A percentile compares a stretch with the other conserved stretches of the same genome.
These are phyloP conservation scores for Andrena trimmerana DNA, from an alignment of 2,888 invertebrate species.

Conservation along the genomic window DNA sequence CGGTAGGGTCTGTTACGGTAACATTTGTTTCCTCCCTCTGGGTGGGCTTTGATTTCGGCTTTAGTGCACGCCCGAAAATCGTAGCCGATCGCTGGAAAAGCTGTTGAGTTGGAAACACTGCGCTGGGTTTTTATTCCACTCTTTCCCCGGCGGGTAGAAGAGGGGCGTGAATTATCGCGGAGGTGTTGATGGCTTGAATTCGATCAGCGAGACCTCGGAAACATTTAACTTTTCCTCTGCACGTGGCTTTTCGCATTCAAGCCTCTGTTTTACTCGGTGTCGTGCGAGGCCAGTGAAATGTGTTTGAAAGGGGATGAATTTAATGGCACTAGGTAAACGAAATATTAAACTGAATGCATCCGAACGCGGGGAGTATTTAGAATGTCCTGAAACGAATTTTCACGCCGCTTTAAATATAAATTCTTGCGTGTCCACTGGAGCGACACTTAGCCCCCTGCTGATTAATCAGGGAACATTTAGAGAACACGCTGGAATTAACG, in stretches of 20 bases:
- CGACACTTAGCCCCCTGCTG: not conserved
- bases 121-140: not conserved
- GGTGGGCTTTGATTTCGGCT: conserved; percentile 9
- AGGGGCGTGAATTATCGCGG: not conserved
- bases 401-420: not conserved
- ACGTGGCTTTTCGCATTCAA: not conserved
- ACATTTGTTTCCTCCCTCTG: conserved; percentile 1
- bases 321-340: not conserved
- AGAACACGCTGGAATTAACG: conserved; percentile 8
- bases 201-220: not conserved
- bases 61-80: not conserved
- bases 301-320: not conserved
- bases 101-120: not conserved
- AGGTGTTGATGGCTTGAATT: conserved; percentile 1
- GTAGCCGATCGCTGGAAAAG: not conserved
- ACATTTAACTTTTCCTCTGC: not conserved
- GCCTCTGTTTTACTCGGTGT: not conserved
- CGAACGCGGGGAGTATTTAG: too few relatives aligned
- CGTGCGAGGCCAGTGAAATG: not conserved
- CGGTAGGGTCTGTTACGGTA: conserved; percentile 13
- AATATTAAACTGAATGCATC: too few relatives aligned
- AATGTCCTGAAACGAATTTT: not conserved
- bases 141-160: not conserved
- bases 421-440: conserved; percentile 1
- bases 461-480: conserved; percentile 27